Base-by-base conservation (phyloP, 2,888 invertebrate species). In the Schrankia costaestrigalis region DNA sequence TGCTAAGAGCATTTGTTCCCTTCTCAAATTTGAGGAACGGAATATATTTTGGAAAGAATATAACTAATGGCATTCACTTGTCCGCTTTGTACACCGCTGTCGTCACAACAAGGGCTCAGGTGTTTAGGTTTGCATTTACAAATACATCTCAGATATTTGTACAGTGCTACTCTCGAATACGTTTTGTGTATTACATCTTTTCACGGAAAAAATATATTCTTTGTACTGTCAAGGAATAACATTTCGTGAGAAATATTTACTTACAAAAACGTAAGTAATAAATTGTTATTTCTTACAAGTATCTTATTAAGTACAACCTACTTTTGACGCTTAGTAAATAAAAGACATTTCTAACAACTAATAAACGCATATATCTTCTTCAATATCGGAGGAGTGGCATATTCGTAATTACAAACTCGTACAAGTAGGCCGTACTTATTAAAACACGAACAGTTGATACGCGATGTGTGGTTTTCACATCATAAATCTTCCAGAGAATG, bases 1-100 rank as follows among this genome's bases (percentile, higher is more conserved):
- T 78, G 79, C 77, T 75, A 71, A 75, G 71, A 78, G 75, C 76
- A 75, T 82, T 84, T 80, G 76, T 78, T 77, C 69, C 71, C 70
- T 64, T 73, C 62, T 60, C 56, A 63, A 74, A 67, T 76, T 75
- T 75, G 69, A 76, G 68, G 61, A 60, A 57, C 17, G 61, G 65
- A 78, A 81, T 78, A 74, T 78, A n/a, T 78, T 79, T 78, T 65
- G 55, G 56, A 56, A 59, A 63, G 53, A 58, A 36, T 39, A 47
- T 44, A 63, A 70, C 56, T 77, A 72, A 77, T 73, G 69, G 54
- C 30, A 33, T 54, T 53, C 51, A 49, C 53, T 57, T 47, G 55
- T 53, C 47, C 46, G 46, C 45, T 43, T 55, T 45, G 54, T 58
- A 44, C 41, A 43, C 30, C 33, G 37, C 42, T 48, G 49, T 45